phyloP scores from a whole-genome alignment of 2,113 vertebrate genomes.

The Psilopogon haemacephalus region DNA sequence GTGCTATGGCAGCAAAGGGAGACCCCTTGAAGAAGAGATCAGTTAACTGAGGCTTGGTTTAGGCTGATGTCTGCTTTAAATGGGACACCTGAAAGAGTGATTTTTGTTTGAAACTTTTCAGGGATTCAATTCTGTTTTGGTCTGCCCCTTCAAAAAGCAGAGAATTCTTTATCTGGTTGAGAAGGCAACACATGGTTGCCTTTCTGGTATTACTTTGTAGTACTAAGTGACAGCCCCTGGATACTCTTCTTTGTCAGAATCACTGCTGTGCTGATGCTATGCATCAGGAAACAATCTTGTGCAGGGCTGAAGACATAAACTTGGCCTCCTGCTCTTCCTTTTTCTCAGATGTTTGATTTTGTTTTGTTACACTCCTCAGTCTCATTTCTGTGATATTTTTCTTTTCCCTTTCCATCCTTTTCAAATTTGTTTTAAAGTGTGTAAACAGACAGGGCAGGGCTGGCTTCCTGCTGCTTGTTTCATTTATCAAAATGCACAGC shows the following conservation, averaged over 20 bases:
- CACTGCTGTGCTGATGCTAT: not conserved
- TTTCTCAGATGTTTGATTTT: not conserved
- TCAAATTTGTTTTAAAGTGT: not conserved
- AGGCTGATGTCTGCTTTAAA: not conserved
- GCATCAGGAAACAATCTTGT: not conserved
- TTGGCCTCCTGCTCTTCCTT: not conserved
- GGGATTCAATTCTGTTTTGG: not conserved
- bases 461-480: not conserved
- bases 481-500: not conserved
- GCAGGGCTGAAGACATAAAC: not conserved
- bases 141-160: not conserved
- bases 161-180: not conserved
- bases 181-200: not conserved
- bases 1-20: not conserved
- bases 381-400: not conserved
- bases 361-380: not conserved
- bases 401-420: not conserved
- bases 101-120: not conserved
- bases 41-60: not conserved
- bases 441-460: not conserved
- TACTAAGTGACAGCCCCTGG: not conserved
- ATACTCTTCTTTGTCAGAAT: not conserved
- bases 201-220: not conserved
- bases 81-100: not conserved
- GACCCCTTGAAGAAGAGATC: not conserved